phyloP scores from a whole-genome alignment of 92 coral and sea anemone species.

The Epizoanthus illoricatus region DNA sequence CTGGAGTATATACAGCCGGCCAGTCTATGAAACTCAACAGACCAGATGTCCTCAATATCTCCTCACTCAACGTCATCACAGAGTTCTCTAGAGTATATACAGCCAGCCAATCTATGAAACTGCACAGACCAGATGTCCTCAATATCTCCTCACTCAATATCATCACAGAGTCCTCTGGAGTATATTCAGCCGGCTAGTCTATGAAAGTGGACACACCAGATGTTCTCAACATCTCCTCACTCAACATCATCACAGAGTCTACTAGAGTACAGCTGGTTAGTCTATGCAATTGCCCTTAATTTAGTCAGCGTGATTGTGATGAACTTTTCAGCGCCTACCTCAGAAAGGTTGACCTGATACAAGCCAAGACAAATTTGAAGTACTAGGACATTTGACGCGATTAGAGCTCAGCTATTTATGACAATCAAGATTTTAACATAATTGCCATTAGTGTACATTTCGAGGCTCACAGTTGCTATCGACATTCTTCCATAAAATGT shows the following conservation, averaged over 20 bases:
- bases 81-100: slow-evolving; percentile 84
- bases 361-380: too few species aligned
- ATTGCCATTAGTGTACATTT: neutral
- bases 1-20: slow-evolving; percentile 86
- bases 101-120: slow-evolving; percentile 65
- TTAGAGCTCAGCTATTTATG: too few species aligned
- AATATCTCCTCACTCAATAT: slow-evolving; percentile 78
- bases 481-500: neutral
- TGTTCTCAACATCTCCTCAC: slow-evolving; percentile 81
- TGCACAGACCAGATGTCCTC: slow-evolving; percentile 85
- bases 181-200: slow-evolving; percentile 79
- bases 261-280: slow-evolving; percentile 76
- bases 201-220: slow-evolving; percentile 68
- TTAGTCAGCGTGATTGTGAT: too few species aligned
- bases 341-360: too few species aligned
- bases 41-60: slow-evolving; percentile 82
- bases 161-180: slow-evolving; percentile 89
- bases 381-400: too few species aligned
- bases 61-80: slow-evolving; percentile 90
- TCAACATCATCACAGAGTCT: slow-evolving; percentile 91
- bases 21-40: too few species aligned
- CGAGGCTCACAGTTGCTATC: neutral
- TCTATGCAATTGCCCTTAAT: slow-evolving; percentile 21
- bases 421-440: too few species aligned
- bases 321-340: too few species aligned